phyloP scores from a whole-genome alignment of 2,888 invertebrate genomes.

The Atrina japonica region DNA sequence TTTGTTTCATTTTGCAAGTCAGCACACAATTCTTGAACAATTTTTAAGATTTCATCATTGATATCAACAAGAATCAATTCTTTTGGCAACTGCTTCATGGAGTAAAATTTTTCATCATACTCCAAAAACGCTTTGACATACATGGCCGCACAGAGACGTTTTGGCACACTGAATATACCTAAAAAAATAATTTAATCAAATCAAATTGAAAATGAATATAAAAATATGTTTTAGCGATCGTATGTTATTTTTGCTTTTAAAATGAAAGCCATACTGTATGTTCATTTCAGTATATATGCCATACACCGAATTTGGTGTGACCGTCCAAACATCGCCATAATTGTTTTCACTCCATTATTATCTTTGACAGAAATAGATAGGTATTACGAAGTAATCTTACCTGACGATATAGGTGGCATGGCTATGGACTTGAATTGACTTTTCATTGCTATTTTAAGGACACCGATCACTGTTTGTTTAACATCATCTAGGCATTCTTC shows the following conservation, averaged over 20 bases:
- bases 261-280: no score
- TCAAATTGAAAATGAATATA: neutral
- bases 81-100: neutral
- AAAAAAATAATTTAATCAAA: neutral
- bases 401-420: conserved; percentile 60
- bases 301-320: no score
- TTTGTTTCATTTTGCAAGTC: no score
- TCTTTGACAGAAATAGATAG: neutral
- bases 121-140: conserved; percentile 26
- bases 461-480: conserved; percentile 49
- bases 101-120: neutral
- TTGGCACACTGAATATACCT: conserved; percentile 63
- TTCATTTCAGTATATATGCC: no score
- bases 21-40: no score
- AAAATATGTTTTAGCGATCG: no score
- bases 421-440: conserved; percentile 41
- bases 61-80: conserved; percentile 36
- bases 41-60: conserved; percentile 3
- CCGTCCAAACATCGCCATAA: no score
- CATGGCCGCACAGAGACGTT: conserved; percentile 52
- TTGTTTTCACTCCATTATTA: no score
- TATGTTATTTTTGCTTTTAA: no score
- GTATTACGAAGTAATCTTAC: conserved; percentile 30
- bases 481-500: conserved; percentile 50
- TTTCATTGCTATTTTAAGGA: conserved; percentile 43